Evolutionary conservation across 1,140 invertebrate species (phyloP).

Genomic region (Cotesia glomerata): DNA sequence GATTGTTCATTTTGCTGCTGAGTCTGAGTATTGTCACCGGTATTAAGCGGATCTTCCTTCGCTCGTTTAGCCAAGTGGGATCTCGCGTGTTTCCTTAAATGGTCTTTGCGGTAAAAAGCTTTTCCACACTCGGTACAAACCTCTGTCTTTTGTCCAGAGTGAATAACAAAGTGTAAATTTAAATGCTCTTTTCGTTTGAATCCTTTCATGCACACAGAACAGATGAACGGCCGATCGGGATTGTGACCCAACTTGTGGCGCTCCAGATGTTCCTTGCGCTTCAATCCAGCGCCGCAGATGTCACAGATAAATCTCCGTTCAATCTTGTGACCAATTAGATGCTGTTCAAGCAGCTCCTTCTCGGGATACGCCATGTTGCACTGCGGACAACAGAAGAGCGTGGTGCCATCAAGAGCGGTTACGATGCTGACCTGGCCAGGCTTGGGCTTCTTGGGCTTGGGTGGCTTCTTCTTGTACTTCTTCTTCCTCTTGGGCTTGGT

Average conservation of each 20-base stretch:
- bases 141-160: conserved; percentile 82
- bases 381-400: conserved; percentile 78
- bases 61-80: conserved; percentile 75
- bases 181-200: conserved; percentile 83
- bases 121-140: conserved; percentile 74
- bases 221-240: conserved; percentile 78
- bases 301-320: conserved; percentile 72
- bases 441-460: conserved; percentile 74
- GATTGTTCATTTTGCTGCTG: conserved; percentile 46
- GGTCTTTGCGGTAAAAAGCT: conserved; percentile 85
- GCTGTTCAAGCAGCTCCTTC: conserved; percentile 77
- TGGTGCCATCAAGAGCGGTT: conserved; percentile 74
- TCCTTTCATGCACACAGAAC: conserved; percentile 77
- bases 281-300: conserved; percentile 72
- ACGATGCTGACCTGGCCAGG: conserved; percentile 77
- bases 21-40: conserved; percentile 49
- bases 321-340: conserved; percentile 78
- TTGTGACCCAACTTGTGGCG: conserved; percentile 80
- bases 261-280: conserved; percentile 80
- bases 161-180: conserved; percentile 80
- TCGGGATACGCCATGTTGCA: conserved; percentile 81
- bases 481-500: conserved; percentile 74
- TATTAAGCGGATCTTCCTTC: conserved; percentile 68
- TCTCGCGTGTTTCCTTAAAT: conserved; percentile 77
- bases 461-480: conserved; percentile 81